Evolutionary conservation across 2,113 vertebrate species (phyloP).

Genomic region (Gallinago media): DNA sequence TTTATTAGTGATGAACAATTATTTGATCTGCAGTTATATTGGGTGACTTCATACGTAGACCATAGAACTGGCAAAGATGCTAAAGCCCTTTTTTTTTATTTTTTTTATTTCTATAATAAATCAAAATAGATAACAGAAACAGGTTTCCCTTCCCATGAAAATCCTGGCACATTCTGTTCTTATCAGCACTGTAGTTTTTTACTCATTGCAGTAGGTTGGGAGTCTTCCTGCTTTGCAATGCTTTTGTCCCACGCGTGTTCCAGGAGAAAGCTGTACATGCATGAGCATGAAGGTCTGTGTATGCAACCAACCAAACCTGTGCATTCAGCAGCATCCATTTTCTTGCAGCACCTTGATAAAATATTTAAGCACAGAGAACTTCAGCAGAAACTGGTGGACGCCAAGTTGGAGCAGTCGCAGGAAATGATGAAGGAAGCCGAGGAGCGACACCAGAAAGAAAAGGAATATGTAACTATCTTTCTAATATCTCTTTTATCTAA

Average conservation of each 20-base stretch:
- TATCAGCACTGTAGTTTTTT: background rate
- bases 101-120: background rate
- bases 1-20: background rate
- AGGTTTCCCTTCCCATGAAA: background rate
- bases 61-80: background rate
- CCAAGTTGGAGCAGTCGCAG: conserved; percentile 90
- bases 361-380: conserved; percentile 93
- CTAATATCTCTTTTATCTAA: background rate
- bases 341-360: conserved; percentile 91
- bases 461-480: conserved; percentile 90
- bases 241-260: background rate
- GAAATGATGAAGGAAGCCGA: conserved; percentile 87
- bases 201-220: background rate
- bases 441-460: conserved; percentile 91
- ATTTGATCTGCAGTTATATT: background rate
- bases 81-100: background rate
- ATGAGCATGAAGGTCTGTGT: background rate
- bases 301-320: background rate
- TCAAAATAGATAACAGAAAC: background rate
- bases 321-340: conserved; percentile 21
- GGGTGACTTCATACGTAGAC: background rate
- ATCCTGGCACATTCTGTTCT: background rate
- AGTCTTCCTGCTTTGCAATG: background rate
- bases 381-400: conserved; percentile 92
- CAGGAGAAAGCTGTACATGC: background rate